phyloP scores from a whole-genome alignment of 2,888 invertebrate species.

The Dermolepida albohirtum region DNA sequence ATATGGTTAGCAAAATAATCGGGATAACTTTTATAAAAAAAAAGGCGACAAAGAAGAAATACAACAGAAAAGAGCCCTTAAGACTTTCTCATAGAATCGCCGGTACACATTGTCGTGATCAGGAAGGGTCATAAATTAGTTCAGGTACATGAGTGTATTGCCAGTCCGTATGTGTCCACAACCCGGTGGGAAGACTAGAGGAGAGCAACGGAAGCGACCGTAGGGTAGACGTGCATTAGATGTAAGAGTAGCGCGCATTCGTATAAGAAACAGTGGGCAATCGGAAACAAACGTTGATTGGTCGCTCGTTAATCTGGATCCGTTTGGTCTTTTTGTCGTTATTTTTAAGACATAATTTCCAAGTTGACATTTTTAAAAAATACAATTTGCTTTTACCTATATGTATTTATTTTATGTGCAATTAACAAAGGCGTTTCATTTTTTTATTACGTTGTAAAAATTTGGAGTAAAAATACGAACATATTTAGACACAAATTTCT shows the following conservation, averaged over 20 bases:
- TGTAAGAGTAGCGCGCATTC: constrained; percentile 19
- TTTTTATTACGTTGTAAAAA: too few relatives aligned
- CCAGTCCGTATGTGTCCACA: constrained; percentile 52
- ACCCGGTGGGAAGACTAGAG: constrained; percentile 48
- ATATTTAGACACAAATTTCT: too few relatives aligned
- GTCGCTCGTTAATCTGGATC: constrained; percentile 51
- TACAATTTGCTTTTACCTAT: too few relatives aligned
- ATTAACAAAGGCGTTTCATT: too few relatives aligned
- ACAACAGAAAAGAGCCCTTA: constrained; percentile 8
- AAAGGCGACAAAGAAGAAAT: constrained; percentile 1
- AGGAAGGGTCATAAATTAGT: constrained; percentile 51
- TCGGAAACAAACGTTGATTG: constrained; percentile 50
- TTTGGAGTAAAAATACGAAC: too few relatives aligned
- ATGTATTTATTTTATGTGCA: too few relatives aligned
- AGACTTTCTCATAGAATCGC: constrained; percentile 13
- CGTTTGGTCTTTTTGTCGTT: constrained; percentile 26
- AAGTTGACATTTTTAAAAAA: too few relatives aligned
- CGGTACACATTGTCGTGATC: constrained; percentile 27
- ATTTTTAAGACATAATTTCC: too few relatives aligned
- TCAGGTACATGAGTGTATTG: constrained; percentile 50
- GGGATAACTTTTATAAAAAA: neutral
- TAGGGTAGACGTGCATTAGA: constrained; percentile 32
- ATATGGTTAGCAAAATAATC: too few relatives aligned
- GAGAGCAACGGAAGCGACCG: constrained; percentile 43
- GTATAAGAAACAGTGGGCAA: constrained; percentile 46